Evolutionary conservation across 1,140 invertebrate genomes (phyloP).

Genomic region (Apolygus lucorum): DNA sequence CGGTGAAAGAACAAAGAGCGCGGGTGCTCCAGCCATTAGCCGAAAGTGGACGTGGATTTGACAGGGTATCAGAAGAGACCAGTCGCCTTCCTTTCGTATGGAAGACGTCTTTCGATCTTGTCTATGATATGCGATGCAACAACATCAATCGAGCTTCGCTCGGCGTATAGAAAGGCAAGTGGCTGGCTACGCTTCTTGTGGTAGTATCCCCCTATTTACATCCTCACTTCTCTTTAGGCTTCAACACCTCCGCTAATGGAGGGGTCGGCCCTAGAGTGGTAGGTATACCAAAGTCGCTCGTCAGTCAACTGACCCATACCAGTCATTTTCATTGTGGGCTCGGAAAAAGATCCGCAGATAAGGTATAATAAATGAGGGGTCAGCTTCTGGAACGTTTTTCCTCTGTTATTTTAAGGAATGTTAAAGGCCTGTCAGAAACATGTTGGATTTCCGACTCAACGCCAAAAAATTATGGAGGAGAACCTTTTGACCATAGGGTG

Average conservation of each 20-base stretch:
- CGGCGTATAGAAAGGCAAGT: neutral
- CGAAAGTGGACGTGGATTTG: neutral
- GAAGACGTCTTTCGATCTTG: slow-evolving; percentile 5
- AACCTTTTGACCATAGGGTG: too few species aligned
- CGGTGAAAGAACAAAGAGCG: slow-evolving; percentile 6
- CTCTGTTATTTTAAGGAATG: too few species aligned
- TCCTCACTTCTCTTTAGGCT: neutral
- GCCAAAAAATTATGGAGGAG: too few species aligned
- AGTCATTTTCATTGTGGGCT: neutral
- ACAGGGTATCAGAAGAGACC: neutral
- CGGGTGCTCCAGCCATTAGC: slow-evolving; percentile 3
- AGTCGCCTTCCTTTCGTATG: neutral
- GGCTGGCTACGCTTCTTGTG: neutral
- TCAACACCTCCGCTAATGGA: slow-evolving; percentile 15
- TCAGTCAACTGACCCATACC: neutral
- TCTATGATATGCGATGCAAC: slow-evolving; percentile 8
- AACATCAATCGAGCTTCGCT: too few species aligned
- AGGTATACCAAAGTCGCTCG: neutral
- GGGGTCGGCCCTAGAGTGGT: neutral
- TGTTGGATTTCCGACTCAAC: too few species aligned
- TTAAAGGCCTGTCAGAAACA: too few species aligned
- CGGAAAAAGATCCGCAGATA: too few species aligned
- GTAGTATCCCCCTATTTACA: neutral
- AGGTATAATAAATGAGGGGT: too few species aligned
- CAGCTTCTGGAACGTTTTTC: neutral